A percentile compares a stretch with the other conserved stretches of the same genome.
Conservation (phyloP, 2,888 invertebrate genomes). For the Perithous albicinctus region DNA sequence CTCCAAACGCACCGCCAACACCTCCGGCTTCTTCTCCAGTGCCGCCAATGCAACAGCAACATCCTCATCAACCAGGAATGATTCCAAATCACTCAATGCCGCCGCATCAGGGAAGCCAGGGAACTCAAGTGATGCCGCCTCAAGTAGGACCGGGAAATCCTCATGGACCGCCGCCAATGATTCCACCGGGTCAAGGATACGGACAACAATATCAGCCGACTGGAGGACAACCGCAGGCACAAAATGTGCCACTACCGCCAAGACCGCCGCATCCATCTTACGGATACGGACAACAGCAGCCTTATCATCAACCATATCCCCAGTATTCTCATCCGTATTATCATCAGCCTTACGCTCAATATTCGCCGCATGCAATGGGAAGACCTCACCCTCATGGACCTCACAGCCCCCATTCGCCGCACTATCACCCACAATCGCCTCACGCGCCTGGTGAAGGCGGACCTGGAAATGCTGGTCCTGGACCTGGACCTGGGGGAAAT, state of each 20-base stretch:
- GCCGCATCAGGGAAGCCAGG: conserved; percentile 78
- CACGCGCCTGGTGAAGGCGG: conserved; percentile 80
- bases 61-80: conserved; percentile 79
- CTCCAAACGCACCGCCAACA: conserved; percentile 73
- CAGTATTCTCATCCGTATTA: conserved; percentile 86
- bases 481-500: conserved; percentile 73
- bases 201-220: conserved; percentile 83
- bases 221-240: conserved; percentile 83
- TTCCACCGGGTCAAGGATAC: conserved; percentile 83
- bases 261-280: conserved; percentile 86
- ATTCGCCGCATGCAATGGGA: conserved; percentile 85
- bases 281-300: conserved; percentile 85
- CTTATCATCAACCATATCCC: conserved; percentile 85
- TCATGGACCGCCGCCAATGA: conserved; percentile 78
- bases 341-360: conserved; percentile 86
- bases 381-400: conserved; percentile 85
- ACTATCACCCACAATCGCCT: conserved; percentile 83
- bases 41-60: conserved; percentile 77
- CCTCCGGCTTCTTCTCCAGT: conserved; percentile 76
- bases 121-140: conserved; percentile 77
- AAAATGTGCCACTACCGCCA: conserved; percentile 86
- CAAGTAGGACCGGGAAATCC: conserved; percentile 79
- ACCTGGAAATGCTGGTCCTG: conserved; percentile 73
- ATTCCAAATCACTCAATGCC: conserved; percentile 81
- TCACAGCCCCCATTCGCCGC: conserved; percentile 79